phyloP scores from a whole-genome alignment of 2,113 vertebrate species.

The Mellivora capensis region DNA sequence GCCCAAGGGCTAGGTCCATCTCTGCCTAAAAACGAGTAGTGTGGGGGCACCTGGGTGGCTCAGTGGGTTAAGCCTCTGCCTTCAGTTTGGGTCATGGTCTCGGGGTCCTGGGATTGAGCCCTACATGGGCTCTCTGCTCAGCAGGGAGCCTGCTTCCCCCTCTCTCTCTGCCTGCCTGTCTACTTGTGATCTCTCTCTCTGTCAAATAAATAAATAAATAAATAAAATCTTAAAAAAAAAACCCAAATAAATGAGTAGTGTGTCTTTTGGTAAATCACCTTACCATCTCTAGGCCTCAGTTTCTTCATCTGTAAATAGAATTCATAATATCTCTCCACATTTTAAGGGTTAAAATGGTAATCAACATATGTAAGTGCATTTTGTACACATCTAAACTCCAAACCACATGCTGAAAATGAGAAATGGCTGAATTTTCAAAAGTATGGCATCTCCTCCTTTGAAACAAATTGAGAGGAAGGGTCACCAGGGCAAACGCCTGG shows the following conservation, averaged over 20 bases:
- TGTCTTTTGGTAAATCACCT: neutral
- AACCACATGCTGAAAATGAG: neutral
- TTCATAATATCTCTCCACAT: neutral
- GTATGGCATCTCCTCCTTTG: slow-evolving; percentile 29
- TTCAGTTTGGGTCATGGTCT: too few relatives aligned
- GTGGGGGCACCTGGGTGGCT: too few relatives aligned
- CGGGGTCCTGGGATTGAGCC: too few relatives aligned
- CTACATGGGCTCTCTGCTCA: too few relatives aligned
- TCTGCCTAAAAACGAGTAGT: neutral
- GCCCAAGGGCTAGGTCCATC: neutral
- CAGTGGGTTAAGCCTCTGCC: too few relatives aligned
- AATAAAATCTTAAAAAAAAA: too few relatives aligned
- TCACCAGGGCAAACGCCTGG: slow-evolving; percentile 32
- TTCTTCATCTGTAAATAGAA: slow-evolving; percentile 23
- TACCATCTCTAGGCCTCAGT: neutral
- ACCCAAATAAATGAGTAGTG: neutral
- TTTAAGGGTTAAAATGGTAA: slow-evolving; percentile 5
- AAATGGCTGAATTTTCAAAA: slow-evolving; percentile 32
- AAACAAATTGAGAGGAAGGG: slow-evolving; percentile 27
- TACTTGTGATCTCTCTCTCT: too few relatives aligned
- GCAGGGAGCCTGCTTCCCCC: too few relatives aligned
- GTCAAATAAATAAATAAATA: too few relatives aligned
- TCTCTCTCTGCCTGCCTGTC: too few relatives aligned
- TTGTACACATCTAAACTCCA: neutral
- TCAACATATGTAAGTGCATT: neutral